These are phyloP conservation scores for Hydrotaea cyrtoneurina DNA, from an alignment of 2,888 invertebrate species.

Conservation along the genomic window DNA sequence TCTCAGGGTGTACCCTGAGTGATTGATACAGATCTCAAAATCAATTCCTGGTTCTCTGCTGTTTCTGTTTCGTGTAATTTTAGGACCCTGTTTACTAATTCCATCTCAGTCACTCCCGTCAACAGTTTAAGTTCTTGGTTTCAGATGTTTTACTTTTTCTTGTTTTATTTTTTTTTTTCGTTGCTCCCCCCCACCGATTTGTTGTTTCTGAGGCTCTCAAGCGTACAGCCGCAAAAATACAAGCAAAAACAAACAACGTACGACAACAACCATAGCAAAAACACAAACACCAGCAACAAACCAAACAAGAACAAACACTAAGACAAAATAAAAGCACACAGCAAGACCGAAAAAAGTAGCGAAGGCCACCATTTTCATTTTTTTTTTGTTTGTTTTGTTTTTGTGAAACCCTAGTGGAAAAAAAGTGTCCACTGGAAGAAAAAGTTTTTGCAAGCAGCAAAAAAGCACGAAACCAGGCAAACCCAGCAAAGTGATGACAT, in stretches of 20 bases:
- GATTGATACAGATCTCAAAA: too few relatives aligned
- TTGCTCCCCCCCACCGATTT: too few relatives aligned
- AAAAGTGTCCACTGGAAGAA: constrained; percentile 45
- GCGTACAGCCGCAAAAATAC: constrained; percentile 69
- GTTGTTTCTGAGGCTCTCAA: constrained; percentile 43
- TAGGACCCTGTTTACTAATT: constrained; percentile 37
- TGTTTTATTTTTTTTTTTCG: constrained; percentile 24
- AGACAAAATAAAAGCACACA: constrained; percentile 41
- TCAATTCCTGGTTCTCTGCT: too few relatives aligned
- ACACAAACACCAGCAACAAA: constrained; percentile 37
- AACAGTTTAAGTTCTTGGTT: constrained; percentile 48
- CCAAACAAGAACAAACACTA: constrained; percentile 40
- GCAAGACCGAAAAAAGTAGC: constrained; percentile 39
- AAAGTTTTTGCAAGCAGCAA: not conserved
- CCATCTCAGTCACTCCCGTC: not conserved
- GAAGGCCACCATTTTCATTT: constrained; percentile 73
- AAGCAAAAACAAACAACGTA: constrained; percentile 61
- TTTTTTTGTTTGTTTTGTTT: too few relatives aligned
- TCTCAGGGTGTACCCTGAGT: too few relatives aligned
- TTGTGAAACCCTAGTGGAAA: not conserved
- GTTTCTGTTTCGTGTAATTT: too few relatives aligned
- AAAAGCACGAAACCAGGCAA: constrained; percentile 9
- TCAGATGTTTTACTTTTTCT: constrained; percentile 51
- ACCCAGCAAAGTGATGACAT: constrained; percentile 56
- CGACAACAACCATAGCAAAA: constrained; percentile 16